A percentile compares a stretch with the other conserved stretches of the same genome.
Evolutionary conservation across 1,140 invertebrate genomes (phyloP).

Genomic region (Reticulitermes speratus): DNA sequence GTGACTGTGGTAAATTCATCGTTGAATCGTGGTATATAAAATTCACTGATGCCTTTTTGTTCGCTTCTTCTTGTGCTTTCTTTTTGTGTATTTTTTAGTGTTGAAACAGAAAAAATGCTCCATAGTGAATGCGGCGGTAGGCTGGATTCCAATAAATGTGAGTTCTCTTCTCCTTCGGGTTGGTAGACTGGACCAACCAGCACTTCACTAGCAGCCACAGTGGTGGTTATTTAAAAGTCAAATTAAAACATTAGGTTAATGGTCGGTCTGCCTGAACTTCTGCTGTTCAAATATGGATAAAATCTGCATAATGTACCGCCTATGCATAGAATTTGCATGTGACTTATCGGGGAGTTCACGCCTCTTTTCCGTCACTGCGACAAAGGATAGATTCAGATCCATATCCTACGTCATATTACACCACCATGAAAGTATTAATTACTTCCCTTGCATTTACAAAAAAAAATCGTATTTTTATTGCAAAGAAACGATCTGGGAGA

Average conservation of each 20-base stretch:
- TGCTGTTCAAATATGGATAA: conserved; percentile 21
- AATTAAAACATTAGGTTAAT: conserved; percentile 26
- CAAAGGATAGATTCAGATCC: too few relatives aligned
- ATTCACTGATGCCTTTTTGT: not conserved
- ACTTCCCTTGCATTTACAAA: too few relatives aligned
- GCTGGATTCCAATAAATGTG: not conserved
- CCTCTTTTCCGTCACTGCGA: not conserved
- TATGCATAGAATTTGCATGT: not conserved
- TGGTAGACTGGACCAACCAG: not conserved
- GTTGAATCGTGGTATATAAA: not conserved
- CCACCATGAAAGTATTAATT: too few relatives aligned
- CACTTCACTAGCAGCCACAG: too few relatives aligned
- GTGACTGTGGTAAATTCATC: too few relatives aligned
- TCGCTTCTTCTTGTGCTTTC: not conserved
- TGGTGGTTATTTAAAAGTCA: conserved; percentile 24
- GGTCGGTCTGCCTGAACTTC: not conserved
- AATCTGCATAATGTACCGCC: not conserved
- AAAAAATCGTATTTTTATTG: too few relatives aligned
- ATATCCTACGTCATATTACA: too few relatives aligned
- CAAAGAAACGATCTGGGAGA: too few relatives aligned
- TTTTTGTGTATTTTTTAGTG: too few relatives aligned
- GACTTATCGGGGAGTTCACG: not conserved
- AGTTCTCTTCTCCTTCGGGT: not conserved
- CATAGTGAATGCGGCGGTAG: not conserved
- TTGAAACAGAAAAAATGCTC: not conserved